phyloP scores from a whole-genome alignment of 2,888 invertebrate species.

The Zaprionus obscuricornis region DNA sequence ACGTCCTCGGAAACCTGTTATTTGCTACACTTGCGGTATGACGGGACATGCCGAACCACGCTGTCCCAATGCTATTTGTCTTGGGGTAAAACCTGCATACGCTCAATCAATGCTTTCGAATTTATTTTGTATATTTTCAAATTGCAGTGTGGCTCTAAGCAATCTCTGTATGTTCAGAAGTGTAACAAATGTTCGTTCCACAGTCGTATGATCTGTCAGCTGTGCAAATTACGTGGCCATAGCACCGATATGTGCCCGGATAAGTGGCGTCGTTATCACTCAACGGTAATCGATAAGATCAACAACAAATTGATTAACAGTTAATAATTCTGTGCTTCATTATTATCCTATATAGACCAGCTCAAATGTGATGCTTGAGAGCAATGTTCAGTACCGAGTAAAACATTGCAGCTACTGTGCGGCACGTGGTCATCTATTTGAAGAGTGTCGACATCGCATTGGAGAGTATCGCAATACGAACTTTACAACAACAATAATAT shows the following conservation, averaged over 20 bases:
- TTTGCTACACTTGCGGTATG: slow-evolving; percentile 89
- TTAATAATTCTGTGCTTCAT: neutral
- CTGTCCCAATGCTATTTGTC: slow-evolving; percentile 88
- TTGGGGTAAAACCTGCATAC: slow-evolving; percentile 85
- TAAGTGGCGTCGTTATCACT: slow-evolving; percentile 90
- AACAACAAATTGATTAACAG: neutral
- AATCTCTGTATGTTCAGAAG: slow-evolving; percentile 85
- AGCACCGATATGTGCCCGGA: slow-evolving; percentile 87
- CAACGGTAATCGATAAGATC: no score
- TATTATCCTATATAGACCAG: slow-evolving; percentile 83
- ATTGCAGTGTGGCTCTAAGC: slow-evolving; percentile 88
- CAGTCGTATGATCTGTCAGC: slow-evolving; percentile 84
- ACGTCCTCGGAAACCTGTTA: slow-evolving; percentile 84
- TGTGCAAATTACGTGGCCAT: slow-evolving; percentile 88
- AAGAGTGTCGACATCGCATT: slow-evolving; percentile 80
- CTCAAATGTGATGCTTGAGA: slow-evolving; percentile 81
- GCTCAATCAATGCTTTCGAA: neutral
- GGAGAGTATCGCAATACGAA: slow-evolving; percentile 71
- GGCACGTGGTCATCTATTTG: slow-evolving; percentile 84
- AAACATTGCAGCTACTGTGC: slow-evolving; percentile 86
- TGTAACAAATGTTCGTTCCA: slow-evolving; percentile 86
- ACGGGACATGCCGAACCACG: slow-evolving; percentile 87
- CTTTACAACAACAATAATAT: slow-evolving; percentile 67
- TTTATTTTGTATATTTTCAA: neutral
- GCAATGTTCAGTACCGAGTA: slow-evolving; percentile 71